phyloP scores from a whole-genome alignment of 1,140 invertebrate species.

The Polyergus mexicanus region DNA sequence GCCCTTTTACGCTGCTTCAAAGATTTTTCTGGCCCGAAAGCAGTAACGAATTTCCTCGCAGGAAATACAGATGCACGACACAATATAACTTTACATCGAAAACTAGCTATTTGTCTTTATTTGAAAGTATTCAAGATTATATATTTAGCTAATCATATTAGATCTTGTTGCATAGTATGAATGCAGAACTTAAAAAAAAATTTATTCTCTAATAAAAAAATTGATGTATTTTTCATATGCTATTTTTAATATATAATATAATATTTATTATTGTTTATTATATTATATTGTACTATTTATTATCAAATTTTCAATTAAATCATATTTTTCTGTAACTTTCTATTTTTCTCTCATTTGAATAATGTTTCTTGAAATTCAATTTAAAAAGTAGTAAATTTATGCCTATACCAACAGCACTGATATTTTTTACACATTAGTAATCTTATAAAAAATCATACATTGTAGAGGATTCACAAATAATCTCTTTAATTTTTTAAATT shows the following conservation, averaged over 20 bases:
- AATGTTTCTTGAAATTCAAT: not conserved
- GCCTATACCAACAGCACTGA: not conserved
- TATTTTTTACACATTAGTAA: not conserved
- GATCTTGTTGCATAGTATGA: not conserved
- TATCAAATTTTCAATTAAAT: not conserved
- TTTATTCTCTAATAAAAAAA: not conserved
- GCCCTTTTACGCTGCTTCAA: not conserved
- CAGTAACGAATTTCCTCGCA: not conserved
- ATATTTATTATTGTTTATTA: not conserved
- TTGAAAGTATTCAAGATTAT: not conserved
- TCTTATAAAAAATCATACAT: slow-evolving; percentile 14
- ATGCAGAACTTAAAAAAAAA: not conserved
- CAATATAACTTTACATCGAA: not conserved
- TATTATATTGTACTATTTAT: not conserved
- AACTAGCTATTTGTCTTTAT: not conserved
- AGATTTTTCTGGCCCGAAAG: slow-evolving; percentile 20
- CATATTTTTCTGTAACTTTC: not conserved
- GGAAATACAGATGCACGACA: not conserved
- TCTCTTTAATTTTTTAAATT: not conserved
- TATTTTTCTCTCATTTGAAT: not conserved
- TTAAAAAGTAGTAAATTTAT: not conserved
- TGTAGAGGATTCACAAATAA: not conserved
- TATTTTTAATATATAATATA: not conserved
- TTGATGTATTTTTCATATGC: not conserved
- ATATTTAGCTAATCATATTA: not conserved